phyloP scores from a whole-genome alignment of 2,797 vertebrate genomes.

The Melopsittacus undulatus region DNA sequence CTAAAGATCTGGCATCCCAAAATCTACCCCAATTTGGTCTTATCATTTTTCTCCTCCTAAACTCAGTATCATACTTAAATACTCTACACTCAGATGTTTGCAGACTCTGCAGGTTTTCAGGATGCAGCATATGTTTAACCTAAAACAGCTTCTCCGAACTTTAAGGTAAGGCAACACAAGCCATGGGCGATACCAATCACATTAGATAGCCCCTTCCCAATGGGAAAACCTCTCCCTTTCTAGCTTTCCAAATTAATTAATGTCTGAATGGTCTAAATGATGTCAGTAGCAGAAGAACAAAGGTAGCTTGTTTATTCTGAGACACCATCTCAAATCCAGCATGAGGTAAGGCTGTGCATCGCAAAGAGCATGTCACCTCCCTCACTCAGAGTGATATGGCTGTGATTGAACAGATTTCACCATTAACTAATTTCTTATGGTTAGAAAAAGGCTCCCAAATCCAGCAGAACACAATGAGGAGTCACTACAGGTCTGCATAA shows the following conservation, averaged over 20 bases:
- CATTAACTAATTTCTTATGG: not conserved
- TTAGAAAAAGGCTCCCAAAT: not conserved
- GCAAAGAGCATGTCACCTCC: not conserved
- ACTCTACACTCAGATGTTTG: not conserved
- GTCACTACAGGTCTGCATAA: not conserved
- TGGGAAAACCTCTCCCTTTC: not conserved
- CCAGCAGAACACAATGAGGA: not conserved
- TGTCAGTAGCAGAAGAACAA: not conserved
- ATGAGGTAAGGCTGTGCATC: not conserved
- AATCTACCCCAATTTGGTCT: not conserved
- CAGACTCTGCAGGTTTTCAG: not conserved
- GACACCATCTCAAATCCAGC: not conserved
- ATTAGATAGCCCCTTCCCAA: not conserved
- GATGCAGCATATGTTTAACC: not conserved
- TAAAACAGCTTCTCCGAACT: constrained; percentile 3
- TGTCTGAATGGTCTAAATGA: not conserved
- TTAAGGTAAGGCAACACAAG: not conserved
- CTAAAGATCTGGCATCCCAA: not conserved
- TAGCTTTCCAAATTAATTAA: constrained; percentile 16
- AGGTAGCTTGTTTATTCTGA: constrained; percentile 16
- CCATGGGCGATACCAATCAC: not conserved
- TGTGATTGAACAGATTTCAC: not conserved
- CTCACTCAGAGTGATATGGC: not conserved
- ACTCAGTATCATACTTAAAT: not conserved
- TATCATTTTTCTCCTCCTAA: not conserved